phyloP scores from a whole-genome alignment of 2,888 invertebrate species.

The Parnassius glacialis region DNA sequence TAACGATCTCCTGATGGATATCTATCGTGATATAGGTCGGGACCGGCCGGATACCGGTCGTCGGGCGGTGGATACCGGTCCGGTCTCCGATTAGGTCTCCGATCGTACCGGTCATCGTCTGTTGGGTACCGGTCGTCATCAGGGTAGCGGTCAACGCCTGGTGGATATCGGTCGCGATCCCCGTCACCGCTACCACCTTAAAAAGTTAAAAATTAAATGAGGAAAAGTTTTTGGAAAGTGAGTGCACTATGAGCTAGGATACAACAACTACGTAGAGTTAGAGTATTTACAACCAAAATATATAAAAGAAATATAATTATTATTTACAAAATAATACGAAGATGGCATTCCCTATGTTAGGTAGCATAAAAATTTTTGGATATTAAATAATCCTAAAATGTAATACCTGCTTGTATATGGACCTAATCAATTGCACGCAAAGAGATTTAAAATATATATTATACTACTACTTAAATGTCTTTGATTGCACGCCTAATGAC shows the following conservation, averaged over 20 bases:
- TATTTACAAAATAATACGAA: no score
- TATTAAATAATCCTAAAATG: no score
- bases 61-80: conserved; percentile 75
- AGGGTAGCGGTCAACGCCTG: conserved; percentile 70
- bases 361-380: no score
- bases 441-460: no score
- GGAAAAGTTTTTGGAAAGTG: background rate
- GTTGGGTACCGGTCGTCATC: conserved; percentile 76
- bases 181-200: conserved; percentile 67
- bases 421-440: no score
- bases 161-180: conserved; percentile 66
- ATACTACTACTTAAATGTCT: no score
- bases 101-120: conserved; percentile 70
- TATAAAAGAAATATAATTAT: no score
- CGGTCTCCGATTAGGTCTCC: conserved; percentile 63
- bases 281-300: no score
- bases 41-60: conserved; percentile 64
- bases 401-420: no score
- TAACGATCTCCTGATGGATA: conserved; percentile 57
- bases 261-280: no score
- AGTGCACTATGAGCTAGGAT: conserved; percentile 8
- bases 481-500: no score
- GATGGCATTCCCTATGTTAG: no score
- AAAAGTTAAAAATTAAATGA: conserved; percentile 33
- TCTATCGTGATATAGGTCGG: conserved; percentile 57